A percentile compares a stretch with the other conserved stretches of the same genome.
phyloP scores from a whole-genome alignment of 2,797 vertebrate species.

The Carcharodon carcharias region DNA sequence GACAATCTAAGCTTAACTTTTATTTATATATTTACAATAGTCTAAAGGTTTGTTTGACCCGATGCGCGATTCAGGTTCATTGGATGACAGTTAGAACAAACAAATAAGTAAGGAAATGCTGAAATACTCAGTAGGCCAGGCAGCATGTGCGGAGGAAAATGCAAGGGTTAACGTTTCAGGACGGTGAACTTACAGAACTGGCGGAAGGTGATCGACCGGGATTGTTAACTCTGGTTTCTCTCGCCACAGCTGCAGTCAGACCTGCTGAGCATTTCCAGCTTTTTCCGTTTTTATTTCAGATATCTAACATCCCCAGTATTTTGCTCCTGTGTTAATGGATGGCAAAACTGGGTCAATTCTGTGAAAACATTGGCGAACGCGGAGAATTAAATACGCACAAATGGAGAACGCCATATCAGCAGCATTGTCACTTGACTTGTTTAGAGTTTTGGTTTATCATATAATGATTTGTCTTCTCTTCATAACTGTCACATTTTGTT shows the following conservation, averaged over 20 bases:
- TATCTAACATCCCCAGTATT: not conserved
- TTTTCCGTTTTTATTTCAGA: not conserved
- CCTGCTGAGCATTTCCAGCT: not conserved
- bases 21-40: not conserved
- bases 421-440: not conserved
- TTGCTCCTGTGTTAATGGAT: too few species aligned
- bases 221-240: not conserved
- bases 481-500: not conserved
- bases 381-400: not conserved
- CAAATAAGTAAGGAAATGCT: not conserved
- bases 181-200: not conserved
- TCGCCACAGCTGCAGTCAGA: not conserved
- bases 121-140: not conserved
- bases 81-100: not conserved
- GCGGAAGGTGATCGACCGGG: not conserved
- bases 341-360: not conserved
- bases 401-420: not conserved
- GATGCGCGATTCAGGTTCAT: not conserved
- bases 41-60: not conserved
- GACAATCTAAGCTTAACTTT: not conserved
- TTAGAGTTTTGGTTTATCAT: not conserved
- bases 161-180: not conserved
- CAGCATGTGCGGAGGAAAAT: not conserved
- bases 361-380: not conserved
- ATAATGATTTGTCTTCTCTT: not conserved